Conservation (phyloP, 2,113 vertebrate genomes). For the Uropsilus gracilis region DNA sequence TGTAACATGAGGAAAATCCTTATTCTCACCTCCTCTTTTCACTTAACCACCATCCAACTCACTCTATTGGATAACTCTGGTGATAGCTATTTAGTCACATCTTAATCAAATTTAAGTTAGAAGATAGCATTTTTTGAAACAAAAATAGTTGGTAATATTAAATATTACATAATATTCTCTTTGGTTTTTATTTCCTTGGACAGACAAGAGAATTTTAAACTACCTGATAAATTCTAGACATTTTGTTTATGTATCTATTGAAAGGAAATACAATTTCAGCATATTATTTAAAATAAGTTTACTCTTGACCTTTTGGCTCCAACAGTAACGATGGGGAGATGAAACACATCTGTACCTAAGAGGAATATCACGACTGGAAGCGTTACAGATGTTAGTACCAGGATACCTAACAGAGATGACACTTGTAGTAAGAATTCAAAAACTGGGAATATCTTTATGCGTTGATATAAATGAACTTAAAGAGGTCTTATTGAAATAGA, state of each 20-base stretch:
- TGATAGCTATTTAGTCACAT: slow-evolving; percentile 40
- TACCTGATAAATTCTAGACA: background rate
- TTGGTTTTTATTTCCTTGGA: background rate
- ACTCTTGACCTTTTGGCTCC: background rate
- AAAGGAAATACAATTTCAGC: background rate
- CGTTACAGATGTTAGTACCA: background rate
- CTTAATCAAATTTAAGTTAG: slow-evolving; percentile 2
- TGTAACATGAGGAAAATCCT: background rate
- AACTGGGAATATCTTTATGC: background rate
- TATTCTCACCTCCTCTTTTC: background rate
- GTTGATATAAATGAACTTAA: background rate
- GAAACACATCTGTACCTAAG: background rate
- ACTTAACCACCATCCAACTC: background rate
- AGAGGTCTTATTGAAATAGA: background rate
- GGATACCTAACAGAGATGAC: background rate
- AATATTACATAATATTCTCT: background rate
- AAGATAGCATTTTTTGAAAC: background rate
- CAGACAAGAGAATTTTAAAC: background rate
- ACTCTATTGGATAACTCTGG: background rate
- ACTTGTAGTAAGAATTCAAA: background rate
- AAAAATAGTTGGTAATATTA: background rate
- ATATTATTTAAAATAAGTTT: background rate
- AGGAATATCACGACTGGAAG: background rate
- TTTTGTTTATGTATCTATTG: background rate
- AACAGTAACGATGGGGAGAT: background rate